Evolutionary conservation across 2,113 vertebrate genomes (phyloP), one percentile per base, ranked within the genome.

Genomic region (Myrmophylax atrothorax): DNA sequence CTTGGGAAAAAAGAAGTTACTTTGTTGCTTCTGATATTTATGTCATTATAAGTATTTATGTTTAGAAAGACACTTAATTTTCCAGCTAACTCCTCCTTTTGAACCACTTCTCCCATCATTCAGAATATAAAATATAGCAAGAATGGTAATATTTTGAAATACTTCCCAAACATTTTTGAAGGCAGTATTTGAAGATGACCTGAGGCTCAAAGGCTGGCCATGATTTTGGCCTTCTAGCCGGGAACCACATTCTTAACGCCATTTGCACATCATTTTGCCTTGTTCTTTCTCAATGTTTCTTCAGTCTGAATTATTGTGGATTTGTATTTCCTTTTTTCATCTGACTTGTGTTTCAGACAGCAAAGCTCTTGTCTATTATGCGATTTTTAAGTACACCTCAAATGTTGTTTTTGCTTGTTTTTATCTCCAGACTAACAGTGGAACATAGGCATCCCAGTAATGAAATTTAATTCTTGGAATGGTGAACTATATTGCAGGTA

Each of bases 101-200:
- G 40, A 74, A 62, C 67, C 4, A 22, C 10, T 83, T 87, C 60
- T 64, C 28, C 24, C 11, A 29, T 73, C 5, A 18, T 29, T 76
- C 67, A 44, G 33, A 77, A 38, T 44, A 42, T 28, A 15, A 64
- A 76, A 44, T 56, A 22, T 20, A 73, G 53, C 7, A 56, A 62
- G 47, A 9, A 49, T 13, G 6, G 5, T 25, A n/a, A 19, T 33
- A 53, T 53, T 78, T 58, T 78, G 10, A 75, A 63, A 72, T 35
- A 10, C 0, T 4, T 44, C 15, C 11, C 19, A n/a, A 38, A 29
- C 3, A 25, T 4, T 47, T 53, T 7, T 23, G 5, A 25, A 50
- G 29, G n/a, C 6, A 37, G 0, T 74, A 18, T 66, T 40, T 67
- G 20, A 44, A 67, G 49, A 42, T 15, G 16, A 14, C 64, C 50